phyloP scores from a whole-genome alignment of 2,113 vertebrate species.

The Budorcas taxicolor region DNA sequence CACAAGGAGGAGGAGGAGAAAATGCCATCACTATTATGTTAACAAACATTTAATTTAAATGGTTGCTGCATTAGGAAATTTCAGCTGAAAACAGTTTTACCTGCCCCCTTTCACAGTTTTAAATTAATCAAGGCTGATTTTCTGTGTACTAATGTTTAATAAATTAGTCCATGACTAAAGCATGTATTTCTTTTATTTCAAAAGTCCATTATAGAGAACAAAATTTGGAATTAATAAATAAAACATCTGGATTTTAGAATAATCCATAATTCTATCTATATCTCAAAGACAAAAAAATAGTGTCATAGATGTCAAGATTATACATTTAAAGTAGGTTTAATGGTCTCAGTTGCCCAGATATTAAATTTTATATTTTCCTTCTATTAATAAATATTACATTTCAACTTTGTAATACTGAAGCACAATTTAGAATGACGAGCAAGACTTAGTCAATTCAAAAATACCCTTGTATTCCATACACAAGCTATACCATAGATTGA shows the following conservation, averaged over 20 bases:
- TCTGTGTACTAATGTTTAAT: conserved; percentile 8
- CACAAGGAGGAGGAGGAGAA: conserved; percentile 75
- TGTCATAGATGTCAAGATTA: conserved; percentile 51
- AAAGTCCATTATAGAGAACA: conserved; percentile 1
- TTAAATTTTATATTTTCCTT: conserved; percentile 71
- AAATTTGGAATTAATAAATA: conserved; percentile 23
- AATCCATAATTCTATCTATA: neutral
- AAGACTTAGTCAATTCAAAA: conserved; percentile 51
- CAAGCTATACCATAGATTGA: neutral
- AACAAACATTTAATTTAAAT: conserved; percentile 79
- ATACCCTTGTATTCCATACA: conserved; percentile 18
- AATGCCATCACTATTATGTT: conserved; percentile 71
- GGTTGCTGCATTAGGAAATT: conserved; percentile 66
- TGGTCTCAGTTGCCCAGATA: conserved; percentile 59
- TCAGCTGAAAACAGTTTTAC: conserved; percentile 52
- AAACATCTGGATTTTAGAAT: conserved; percentile 2
- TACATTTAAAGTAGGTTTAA: conserved; percentile 62
- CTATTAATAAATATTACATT: conserved; percentile 53
- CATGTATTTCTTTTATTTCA: conserved; percentile 33
- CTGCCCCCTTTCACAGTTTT: neutral
- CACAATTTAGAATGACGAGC: neutral
- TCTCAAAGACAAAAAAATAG: conserved; percentile 46
- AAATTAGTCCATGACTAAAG: conserved; percentile 53
- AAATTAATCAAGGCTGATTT: conserved; percentile 61
- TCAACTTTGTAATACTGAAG: conserved; percentile 40